Evolutionary conservation across 2,113 vertebrate species (phyloP).

Genomic region (pig (Sus scrofa)): DNA sequence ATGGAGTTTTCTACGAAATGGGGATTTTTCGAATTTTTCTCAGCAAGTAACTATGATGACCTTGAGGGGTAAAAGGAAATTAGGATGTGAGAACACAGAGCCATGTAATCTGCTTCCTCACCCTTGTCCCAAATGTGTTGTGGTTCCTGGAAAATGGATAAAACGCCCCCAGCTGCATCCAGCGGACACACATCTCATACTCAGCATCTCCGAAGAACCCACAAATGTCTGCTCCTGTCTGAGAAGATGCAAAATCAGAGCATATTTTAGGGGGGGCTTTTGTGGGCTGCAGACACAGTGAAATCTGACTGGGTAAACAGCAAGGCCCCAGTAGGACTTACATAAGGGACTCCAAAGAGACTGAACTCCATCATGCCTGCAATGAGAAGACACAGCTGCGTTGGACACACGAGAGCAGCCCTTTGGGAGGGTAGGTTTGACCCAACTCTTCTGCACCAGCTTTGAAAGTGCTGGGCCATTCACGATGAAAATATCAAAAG

Average conservation of each 20-base stretch:
- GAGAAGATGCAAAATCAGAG: constrained; percentile 67
- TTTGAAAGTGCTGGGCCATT: not conserved
- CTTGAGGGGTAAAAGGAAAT: not conserved
- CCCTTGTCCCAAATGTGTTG: constrained; percentile 88
- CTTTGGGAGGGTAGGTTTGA: not conserved
- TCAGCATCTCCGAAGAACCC: constrained; percentile 91
- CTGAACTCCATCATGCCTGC: constrained; percentile 98
- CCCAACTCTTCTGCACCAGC: not conserved
- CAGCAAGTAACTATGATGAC: not conserved
- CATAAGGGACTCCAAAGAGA: constrained; percentile 96
- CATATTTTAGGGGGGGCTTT: not conserved
- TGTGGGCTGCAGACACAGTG: not conserved
- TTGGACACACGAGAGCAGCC: not conserved
- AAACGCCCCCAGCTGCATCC: constrained; percentile 96
- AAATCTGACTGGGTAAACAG: not conserved
- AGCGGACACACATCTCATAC: constrained; percentile 93
- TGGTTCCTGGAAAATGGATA: constrained; percentile 96
- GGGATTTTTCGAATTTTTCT: not conserved
- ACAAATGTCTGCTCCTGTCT: constrained; percentile 97
- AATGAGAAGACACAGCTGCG: constrained; percentile 49
- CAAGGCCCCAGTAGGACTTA: constrained; percentile 84
- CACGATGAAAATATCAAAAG: not conserved
- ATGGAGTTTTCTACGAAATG: no score
- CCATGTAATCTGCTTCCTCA: constrained; percentile 80
- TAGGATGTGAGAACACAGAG: not conserved